phyloP scores from a whole-genome alignment of 2,888 invertebrate species.

The Bellardia bayeri region DNA sequence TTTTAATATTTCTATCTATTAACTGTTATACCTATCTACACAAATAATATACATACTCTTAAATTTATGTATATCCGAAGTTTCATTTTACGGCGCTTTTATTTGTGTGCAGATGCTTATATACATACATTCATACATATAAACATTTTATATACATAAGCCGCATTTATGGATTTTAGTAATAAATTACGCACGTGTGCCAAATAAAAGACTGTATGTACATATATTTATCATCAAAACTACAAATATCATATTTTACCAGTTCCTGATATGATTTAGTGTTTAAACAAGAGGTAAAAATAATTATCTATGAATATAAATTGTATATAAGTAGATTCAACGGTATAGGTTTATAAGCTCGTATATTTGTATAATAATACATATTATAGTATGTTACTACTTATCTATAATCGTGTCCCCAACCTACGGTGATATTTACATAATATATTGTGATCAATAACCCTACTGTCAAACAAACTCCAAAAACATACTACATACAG shows the following conservation, averaged over 20 bases:
- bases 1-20: not conserved
- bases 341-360: too few relatives aligned
- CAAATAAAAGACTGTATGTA: not conserved
- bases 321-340: too few relatives aligned
- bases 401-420: constrained; percentile 3
- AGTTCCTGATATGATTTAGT: constrained; percentile 36
- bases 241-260: constrained; percentile 17
- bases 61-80: not conserved
- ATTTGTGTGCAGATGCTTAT: not conserved
- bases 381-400: too few relatives aligned
- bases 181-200: constrained; percentile 52
- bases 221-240: constrained; percentile 4
- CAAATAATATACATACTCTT: not conserved
- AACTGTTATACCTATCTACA: not conserved
- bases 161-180: constrained; percentile 3
- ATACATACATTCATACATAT: not conserved
- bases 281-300: constrained; percentile 21
- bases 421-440: constrained; percentile 14
- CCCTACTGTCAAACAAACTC: not conserved
- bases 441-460: not conserved
- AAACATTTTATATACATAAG: constrained; percentile 3
- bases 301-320: constrained; percentile 39
- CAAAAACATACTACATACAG: not conserved
- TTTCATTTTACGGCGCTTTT: not conserved
- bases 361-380: too few relatives aligned